Conservation (phyloP, 2,888 invertebrate genomes). For the Apodemia duryi region DNA sequence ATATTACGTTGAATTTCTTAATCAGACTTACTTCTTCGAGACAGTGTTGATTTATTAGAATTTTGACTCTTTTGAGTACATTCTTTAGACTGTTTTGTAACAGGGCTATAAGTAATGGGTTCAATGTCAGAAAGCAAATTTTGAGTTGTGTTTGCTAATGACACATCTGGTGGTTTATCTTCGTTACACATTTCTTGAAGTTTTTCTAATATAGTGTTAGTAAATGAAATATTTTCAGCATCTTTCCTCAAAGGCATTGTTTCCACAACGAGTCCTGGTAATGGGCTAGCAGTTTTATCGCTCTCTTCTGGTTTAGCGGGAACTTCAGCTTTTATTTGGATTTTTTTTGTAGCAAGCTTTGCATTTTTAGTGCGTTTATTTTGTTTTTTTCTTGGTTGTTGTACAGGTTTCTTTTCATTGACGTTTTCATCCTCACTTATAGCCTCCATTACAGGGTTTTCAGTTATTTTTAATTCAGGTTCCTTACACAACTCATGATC, state of each 20-base stretch:
- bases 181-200: conserved; percentile 45
- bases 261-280: conserved; percentile 59
- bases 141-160: conserved; percentile 47
- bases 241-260: conserved; percentile 33
- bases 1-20: too few species aligned
- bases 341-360: conserved; percentile 28
- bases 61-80: neutral
- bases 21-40: too few species aligned
- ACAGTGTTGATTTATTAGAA: too few species aligned
- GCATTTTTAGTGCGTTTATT: conserved; percentile 30
- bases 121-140: conserved; percentile 48
- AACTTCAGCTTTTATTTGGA: conserved; percentile 18
- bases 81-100: neutral
- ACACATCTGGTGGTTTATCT: conserved; percentile 35
- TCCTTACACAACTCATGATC: conserved; percentile 26
- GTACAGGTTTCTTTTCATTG: conserved; percentile 22
- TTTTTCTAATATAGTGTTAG: conserved; percentile 44
- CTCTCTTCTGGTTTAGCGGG: conserved; percentile 31
- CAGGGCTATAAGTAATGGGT: conserved; percentile 18
- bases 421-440: conserved; percentile 28
- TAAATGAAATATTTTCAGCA: conserved; percentile 39
- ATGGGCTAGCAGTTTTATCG: conserved; percentile 48
- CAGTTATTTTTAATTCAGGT: conserved; percentile 35
- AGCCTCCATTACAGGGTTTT: conserved; percentile 45
- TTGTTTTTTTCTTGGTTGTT: conserved; percentile 26